Base-by-base conservation (phyloP, 1,140 invertebrate species). In the Helicoverpa armigera region DNA sequence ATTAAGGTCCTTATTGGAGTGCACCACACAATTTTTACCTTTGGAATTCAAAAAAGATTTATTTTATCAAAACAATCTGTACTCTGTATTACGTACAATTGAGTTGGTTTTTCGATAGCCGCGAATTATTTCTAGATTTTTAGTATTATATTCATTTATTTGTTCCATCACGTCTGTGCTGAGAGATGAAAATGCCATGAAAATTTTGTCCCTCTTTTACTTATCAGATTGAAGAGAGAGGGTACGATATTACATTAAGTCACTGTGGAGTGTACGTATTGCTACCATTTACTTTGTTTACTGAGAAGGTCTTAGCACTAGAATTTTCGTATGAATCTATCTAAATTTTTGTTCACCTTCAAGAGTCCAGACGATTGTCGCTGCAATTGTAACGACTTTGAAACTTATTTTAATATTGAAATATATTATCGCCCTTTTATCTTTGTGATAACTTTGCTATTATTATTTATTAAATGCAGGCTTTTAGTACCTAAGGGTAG, bases 101-200 rank as follows among this genome's bases (percentile, higher is more conserved):
- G 81, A 89, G 92, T 91, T 72, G 84, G 80, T 86, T 90, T 92
- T 94, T 77, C 81, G 75, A 78, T 85, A 78, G 48, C 48, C 51
- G 23, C 48, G 70, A 81, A 83, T 86, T 74, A 85, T 83, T 85
- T 88, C 87, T 86, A 87, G 87, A 90, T 86, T 93, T 90, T 91
- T 86, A 90, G 88, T 93, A 93, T 90, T 89, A 93, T 94, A 93
- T 94, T 94, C 91, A 93, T 93, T 88, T 92, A 90, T 93, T 94
- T 93, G 90, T 93, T 90, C 86, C 88, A 92, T 92, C 90, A 92
- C 89, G 90, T 92, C 88, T 90, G 87, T 91, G 88, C 86, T 83
- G 88, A 87, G 88, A 92, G 88, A 94, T 92, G 92, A 93, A 93
- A 94, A 93, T 90, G 89, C 88, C 86, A 94, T 90, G 91, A 91